These are phyloP conservation scores for Aleiodes alternator DNA, from an alignment of 2,888 invertebrate genomes.

Conservation along the genomic window DNA sequence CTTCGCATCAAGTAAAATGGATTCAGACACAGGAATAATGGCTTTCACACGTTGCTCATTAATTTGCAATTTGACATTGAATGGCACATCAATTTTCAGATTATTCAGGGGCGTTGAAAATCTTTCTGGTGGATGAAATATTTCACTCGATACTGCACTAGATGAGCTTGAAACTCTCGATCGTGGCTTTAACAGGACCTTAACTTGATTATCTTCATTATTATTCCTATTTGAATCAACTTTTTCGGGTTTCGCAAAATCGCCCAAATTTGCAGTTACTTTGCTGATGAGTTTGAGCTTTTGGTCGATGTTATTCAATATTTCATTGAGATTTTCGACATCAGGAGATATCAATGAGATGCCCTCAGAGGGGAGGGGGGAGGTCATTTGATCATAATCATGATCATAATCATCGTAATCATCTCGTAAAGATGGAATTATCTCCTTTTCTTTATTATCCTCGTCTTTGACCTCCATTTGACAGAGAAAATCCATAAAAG, in stretches of 20 bases:
- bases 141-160: conserved; percentile 26
- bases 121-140: conserved; percentile 38
- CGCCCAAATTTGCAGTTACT: background rate
- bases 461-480: conserved; percentile 21
- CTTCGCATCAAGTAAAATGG: background rate
- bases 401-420: no score
- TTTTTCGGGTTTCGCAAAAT: background rate
- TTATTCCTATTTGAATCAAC: background rate
- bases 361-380: background rate
- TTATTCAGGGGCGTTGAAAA: conserved; percentile 56
- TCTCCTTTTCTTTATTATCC: conserved; percentile 1
- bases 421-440: conserved; percentile 22
- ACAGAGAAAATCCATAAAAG: conserved; percentile 53
- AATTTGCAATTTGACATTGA: conserved; percentile 2
- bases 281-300: conserved; percentile 43
- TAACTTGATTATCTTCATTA: background rate
- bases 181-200: conserved; percentile 31
- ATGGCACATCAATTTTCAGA: conserved; percentile 26
- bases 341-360: conserved; percentile 10
- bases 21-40: background rate
- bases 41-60: background rate
- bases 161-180: conserved; percentile 36
- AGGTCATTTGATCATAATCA: background rate
- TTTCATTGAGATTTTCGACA: conserved; percentile 42
- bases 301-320: conserved; percentile 46